Evolutionary conservation across 2,888 invertebrate genomes (phyloP).

Genomic region (Magallana nippona): DNA sequence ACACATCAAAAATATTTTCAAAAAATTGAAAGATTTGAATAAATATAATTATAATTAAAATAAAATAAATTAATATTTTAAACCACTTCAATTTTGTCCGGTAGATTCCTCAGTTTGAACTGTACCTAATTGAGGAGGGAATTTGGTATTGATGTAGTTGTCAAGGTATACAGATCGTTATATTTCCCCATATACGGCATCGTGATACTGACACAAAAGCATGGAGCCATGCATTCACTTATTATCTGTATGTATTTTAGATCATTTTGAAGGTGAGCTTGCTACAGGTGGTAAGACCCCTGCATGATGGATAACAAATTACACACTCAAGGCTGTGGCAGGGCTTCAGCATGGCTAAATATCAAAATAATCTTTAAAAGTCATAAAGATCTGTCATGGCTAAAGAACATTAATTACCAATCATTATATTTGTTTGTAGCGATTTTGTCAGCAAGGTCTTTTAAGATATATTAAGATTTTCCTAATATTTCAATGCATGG

Average conservation of each 20-base stretch:
- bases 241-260: constrained; percentile 26
- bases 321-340: not conserved
- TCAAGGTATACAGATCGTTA: not conserved
- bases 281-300: constrained; percentile 31
- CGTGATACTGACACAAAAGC: not conserved
- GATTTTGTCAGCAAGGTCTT: not conserved
- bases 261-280: constrained; percentile 43
- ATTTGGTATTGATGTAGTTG: not conserved
- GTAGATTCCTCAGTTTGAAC: not conserved
- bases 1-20: too few relatives aligned
- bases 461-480: too few relatives aligned
- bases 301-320: constrained; percentile 16
- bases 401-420: not conserved
- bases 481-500: too few relatives aligned
- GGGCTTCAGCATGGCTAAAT: not conserved
- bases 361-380: too few relatives aligned
- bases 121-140: not conserved
- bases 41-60: not conserved
- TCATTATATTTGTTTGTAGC: not conserved
- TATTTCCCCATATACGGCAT: not conserved
- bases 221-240: not conserved
- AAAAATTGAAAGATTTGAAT: too few relatives aligned
- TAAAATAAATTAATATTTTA: too few relatives aligned
- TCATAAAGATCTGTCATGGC: not conserved
- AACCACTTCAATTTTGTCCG: not conserved